Base-by-base conservation (phyloP, 2,113 vertebrate species). In the Microcebus lehilahytsara region DNA sequence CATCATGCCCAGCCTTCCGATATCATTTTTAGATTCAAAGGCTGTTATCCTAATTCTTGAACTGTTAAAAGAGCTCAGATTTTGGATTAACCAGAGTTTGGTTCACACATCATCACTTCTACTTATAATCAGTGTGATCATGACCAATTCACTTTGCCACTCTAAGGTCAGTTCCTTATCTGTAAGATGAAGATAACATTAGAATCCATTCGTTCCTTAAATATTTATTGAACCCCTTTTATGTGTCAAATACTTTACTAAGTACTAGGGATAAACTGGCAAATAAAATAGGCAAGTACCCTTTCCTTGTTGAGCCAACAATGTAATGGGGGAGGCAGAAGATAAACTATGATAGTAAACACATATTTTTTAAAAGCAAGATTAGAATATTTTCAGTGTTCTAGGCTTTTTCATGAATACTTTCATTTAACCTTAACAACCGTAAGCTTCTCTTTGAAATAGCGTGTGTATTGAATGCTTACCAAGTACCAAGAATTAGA, bases 381-480 rank as follows among this genome's bases (percentile, higher is more conserved):
- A 58, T 49, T 56, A 17, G 22, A 80, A 34, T 62, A 78, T 34
- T 71, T 92, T 83, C 56, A 83, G 0, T 86, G 30, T 83, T 80
- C 22, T 32, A 11, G 20, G 14, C 46, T 80, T 20, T 72, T 74
- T 95, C 30, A 16, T 58, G 22, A 89, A 78, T 56, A 85, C 75
- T 66, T 83, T 72, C 12, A 80, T 88, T 85, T 83, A 93, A 46
- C 60, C 90, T 27, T 58, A 95, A 37, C 37, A 81, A 40, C 19
- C 5, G 17, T 95, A 92, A 91, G 78, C 42, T 49, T 79, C 64
- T 60, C 25, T 96, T 87, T 75, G 71, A 87, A 93, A 49, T 72
- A 60, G 32, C 72, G 2, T 72, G 22, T 83, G 13, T 56, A 51
- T 2, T 62, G 37, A 27, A 34, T 89, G 32, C 81, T 95, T 74